These are phyloP conservation scores for Peromyscus leucopus DNA, from an alignment of 2,113 vertebrate genomes.

Conservation along the genomic window DNA sequence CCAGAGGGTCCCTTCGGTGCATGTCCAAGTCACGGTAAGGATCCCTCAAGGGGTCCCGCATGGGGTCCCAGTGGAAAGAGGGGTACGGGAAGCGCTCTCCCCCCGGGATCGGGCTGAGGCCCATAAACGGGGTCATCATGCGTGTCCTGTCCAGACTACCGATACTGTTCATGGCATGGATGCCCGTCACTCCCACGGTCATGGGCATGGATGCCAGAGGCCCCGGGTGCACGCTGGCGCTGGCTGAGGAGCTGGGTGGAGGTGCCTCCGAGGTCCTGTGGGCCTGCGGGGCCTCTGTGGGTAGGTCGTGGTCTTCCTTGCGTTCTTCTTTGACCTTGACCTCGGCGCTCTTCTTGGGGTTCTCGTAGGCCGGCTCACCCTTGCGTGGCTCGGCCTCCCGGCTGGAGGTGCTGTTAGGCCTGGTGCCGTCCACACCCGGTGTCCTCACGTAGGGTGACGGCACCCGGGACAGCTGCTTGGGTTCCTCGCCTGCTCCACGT, in stretches of 20 bases:
- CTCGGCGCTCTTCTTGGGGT: slow-evolving; percentile 93
- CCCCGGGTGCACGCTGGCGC: slow-evolving; percentile 88
- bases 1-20: slow-evolving; percentile 90
- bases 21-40: slow-evolving; percentile 96
- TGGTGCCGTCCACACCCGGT: slow-evolving; percentile 83
- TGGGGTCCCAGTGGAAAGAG: slow-evolving; percentile 98
- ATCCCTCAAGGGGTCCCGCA: slow-evolving; percentile 93
- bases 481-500: slow-evolving; percentile 89
- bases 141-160: slow-evolving; percentile 96
- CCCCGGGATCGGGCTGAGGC: slow-evolving; percentile 96
- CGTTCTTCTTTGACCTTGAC: slow-evolving; percentile 98
- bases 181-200: slow-evolving; percentile 93
- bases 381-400: slow-evolving; percentile 93
- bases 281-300: slow-evolving; percentile 86
- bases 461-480: slow-evolving; percentile 92
- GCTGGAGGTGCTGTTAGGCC: slow-evolving; percentile 91
- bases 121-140: slow-evolving; percentile 98
- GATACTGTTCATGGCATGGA: slow-evolving; percentile 96
- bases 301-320: slow-evolving; percentile 95
- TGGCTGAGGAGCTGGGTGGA: slow-evolving; percentile 87
- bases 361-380: slow-evolving; percentile 90
- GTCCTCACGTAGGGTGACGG: slow-evolving; percentile 93
- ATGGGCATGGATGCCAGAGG: slow-evolving; percentile 92
- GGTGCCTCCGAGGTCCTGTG: slow-evolving; percentile 89
- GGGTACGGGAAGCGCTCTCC: slow-evolving; percentile 97